Conservation (phyloP, 2,888 invertebrate genomes). For the Psylliodes chrysocephalus region DNA sequence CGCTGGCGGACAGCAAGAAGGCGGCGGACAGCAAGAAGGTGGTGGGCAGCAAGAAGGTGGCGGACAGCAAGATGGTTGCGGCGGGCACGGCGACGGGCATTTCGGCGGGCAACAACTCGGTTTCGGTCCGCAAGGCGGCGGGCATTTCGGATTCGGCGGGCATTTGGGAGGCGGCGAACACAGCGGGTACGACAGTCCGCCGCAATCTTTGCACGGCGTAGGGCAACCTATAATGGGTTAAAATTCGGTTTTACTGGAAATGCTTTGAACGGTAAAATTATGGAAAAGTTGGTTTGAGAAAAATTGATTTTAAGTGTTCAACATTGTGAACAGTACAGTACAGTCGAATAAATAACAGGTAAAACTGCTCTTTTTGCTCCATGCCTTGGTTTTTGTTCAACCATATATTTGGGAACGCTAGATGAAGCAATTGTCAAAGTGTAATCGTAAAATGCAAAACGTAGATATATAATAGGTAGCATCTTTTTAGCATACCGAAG, state of each 20-base stretch:
- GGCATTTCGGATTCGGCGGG: neutral
- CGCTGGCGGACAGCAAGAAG: neutral
- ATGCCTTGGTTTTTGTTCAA: no score
- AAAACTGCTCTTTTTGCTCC: no score
- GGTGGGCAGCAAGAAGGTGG: constrained; percentile 2
- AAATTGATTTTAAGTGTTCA: no score
- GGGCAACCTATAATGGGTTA: constrained; percentile 7
- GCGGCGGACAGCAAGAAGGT: neutral
- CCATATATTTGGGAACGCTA: no score
- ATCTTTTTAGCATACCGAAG: no score
- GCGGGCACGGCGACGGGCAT: neutral
- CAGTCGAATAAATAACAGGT: no score
- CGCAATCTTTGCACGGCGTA: constrained; percentile 49
- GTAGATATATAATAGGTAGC: no score
- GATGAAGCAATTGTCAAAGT: no score
- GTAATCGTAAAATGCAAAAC: no score
- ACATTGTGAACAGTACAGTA: no score
- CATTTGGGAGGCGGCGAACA: constrained; percentile 23
- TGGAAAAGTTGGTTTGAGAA: no score
- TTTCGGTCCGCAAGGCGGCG: constrained; percentile 5
- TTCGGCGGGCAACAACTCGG: neutral
- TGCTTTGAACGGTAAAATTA: no score
- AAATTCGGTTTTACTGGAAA: constrained; percentile 9
- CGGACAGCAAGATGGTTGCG: neutral
- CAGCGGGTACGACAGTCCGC: constrained; percentile 39